Conservation (phyloP, 2,888 invertebrate species). For the Phania funesta region DNA sequence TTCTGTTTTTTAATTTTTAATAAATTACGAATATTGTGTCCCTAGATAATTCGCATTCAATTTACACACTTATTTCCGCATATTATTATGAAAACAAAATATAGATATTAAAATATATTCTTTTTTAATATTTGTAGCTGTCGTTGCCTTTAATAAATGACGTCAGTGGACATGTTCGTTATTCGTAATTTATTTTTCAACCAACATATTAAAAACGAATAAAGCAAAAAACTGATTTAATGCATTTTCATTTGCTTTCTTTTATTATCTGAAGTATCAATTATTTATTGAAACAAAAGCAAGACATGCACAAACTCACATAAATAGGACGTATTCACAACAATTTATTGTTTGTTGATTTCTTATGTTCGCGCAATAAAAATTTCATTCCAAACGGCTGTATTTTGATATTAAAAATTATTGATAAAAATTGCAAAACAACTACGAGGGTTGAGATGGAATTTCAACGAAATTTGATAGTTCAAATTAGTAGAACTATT, state of each 20-base stretch:
- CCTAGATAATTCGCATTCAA: background rate
- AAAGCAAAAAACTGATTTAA: slow-evolving; percentile 1
- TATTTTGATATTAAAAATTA: background rate
- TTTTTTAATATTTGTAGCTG: slow-evolving; percentile 4
- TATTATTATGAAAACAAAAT: background rate
- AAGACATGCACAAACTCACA: slow-evolving; percentile 2
- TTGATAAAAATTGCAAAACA: background rate
- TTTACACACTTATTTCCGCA: slow-evolving; percentile 4
- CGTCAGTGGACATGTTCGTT: slow-evolving; percentile 8
- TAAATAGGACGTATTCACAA: background rate
- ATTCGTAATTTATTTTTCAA: slow-evolving; percentile 10
- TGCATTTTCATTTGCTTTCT: background rate
- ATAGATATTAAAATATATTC: background rate
- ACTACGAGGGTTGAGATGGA: background rate
- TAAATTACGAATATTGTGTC: background rate
- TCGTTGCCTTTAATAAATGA: background rate
- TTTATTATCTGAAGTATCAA: slow-evolving; percentile 11
- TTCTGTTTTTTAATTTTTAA: background rate
- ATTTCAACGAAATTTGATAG: background rate
- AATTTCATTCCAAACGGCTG: background rate
- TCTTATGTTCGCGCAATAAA: background rate
- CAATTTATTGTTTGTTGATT: slow-evolving; percentile 20
- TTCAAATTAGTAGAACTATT: background rate
- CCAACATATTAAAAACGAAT: background rate
- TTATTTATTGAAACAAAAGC: slow-evolving; percentile 13